phyloP scores from a whole-genome alignment of 1,140 invertebrate genomes.

The Steinernema feltiae region DNA sequence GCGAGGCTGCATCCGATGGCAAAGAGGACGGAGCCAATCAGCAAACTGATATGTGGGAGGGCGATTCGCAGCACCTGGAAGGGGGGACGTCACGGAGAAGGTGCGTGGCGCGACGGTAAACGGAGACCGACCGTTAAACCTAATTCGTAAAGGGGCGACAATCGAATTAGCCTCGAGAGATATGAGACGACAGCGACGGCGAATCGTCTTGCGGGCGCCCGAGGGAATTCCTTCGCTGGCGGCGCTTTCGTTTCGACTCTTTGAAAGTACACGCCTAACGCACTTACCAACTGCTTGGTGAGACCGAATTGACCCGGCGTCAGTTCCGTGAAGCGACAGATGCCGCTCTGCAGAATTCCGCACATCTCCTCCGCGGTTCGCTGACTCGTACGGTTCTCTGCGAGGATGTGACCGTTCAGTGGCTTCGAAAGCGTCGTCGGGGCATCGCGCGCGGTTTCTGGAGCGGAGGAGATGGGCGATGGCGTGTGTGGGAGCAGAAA shows the following conservation, averaged over 20 bases:
- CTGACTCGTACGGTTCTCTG: background rate
- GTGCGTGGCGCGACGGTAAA: background rate
- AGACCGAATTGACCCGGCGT: constrained; percentile 55
- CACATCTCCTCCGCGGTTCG: constrained; percentile 16
- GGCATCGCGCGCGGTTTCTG: background rate
- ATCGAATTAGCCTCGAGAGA: constrained; percentile 10
- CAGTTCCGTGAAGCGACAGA: constrained; percentile 48
- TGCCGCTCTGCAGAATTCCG: constrained; percentile 29
- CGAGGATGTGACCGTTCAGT: background rate
- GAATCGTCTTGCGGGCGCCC: background rate
- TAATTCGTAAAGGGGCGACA: constrained; percentile 8
- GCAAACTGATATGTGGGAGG: constrained; percentile 54
- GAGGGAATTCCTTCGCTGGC: background rate
- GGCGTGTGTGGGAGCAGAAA: background rate
- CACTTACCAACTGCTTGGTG: constrained; percentile 51
- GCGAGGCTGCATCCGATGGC: constrained; percentile 31
- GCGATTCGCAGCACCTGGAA: constrained; percentile 54
- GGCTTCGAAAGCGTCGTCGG: background rate
- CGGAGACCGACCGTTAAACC: background rate
- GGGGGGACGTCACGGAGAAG: background rate
- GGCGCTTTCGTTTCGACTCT: background rate
- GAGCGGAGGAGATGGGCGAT: background rate
- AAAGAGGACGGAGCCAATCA: constrained; percentile 52
- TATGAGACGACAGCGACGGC: constrained; percentile 6
- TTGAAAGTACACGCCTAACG: constrained; percentile 8